phyloP scores from a whole-genome alignment of 2,888 invertebrate genomes.

The Pelosia muscerda region DNA sequence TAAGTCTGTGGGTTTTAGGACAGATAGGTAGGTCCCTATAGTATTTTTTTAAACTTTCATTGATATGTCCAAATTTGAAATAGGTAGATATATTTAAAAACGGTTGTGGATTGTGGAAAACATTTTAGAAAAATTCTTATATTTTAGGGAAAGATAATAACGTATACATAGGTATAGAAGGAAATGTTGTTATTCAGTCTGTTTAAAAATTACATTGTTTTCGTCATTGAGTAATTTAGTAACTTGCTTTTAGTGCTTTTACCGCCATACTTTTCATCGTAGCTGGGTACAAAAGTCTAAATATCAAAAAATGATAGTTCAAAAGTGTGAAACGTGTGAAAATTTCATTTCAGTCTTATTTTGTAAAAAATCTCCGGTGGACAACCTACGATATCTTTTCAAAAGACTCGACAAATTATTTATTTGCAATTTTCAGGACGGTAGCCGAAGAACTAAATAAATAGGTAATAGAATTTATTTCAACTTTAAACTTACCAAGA shows the following conservation, averaged over 20 bases:
- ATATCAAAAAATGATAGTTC: slow-evolving; percentile 67
- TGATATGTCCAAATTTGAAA: slow-evolving; percentile 20
- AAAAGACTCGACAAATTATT: slow-evolving; percentile 24
- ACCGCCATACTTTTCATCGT: slow-evolving; percentile 44
- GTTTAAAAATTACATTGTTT: slow-evolving; percentile 63
- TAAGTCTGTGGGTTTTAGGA: too few species aligned
- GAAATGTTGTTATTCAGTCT: slow-evolving; percentile 70
- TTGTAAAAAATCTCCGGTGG: slow-evolving; percentile 62
- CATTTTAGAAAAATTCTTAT: slow-evolving; percentile 45
- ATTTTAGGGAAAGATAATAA: slow-evolving; percentile 57
- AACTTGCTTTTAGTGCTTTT: too few species aligned
- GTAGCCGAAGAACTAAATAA: slow-evolving; percentile 50
- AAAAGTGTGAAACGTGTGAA: slow-evolving; percentile 79
- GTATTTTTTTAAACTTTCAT: not conserved
- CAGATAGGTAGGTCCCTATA: not conserved
- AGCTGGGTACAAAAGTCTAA: slow-evolving; percentile 63
- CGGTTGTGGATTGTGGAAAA: slow-evolving; percentile 20
- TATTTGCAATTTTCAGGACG: slow-evolving; percentile 56
- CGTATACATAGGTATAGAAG: slow-evolving; percentile 64
- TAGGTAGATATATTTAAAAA: slow-evolving; percentile 29
- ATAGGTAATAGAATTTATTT: slow-evolving; percentile 27
- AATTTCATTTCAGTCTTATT: slow-evolving; percentile 80
- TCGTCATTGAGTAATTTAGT: slow-evolving; percentile 46
- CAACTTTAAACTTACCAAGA: slow-evolving; percentile 28
- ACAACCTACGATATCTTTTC: slow-evolving; percentile 30